phyloP scores from a whole-genome alignment of 1,140 invertebrate genomes.

The Zaprionus lachaisei region DNA sequence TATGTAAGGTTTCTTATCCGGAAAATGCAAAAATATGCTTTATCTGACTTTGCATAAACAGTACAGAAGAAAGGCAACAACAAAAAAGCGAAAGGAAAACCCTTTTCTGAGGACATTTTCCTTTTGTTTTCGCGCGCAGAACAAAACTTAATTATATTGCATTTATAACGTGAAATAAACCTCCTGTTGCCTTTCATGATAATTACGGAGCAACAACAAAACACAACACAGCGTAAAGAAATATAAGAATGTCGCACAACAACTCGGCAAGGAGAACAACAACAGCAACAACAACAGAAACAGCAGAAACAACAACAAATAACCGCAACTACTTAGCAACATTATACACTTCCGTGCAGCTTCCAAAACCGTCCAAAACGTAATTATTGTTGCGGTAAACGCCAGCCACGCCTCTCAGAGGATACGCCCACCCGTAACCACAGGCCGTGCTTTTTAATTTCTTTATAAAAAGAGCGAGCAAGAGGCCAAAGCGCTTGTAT shows the following conservation, averaged over 20 bases:
- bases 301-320: constrained; percentile 45
- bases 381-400: constrained; percentile 81
- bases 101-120: constrained; percentile 15
- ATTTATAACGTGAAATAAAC: constrained; percentile 76
- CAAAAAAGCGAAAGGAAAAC: constrained; percentile 10
- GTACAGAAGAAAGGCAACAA: constrained; percentile 8
- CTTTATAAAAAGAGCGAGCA: constrained; percentile 54
- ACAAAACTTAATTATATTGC: constrained; percentile 75
- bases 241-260: constrained; percentile 27
- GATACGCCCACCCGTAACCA: constrained; percentile 29
- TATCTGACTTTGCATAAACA: constrained; percentile 17
- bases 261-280: constrained; percentile 2
- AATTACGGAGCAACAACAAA: constrained; percentile 61
- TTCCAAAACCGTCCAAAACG: constrained; percentile 69
- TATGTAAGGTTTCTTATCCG: not conserved
- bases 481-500: constrained; percentile 13
- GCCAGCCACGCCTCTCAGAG: constrained; percentile 28
- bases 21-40: constrained; percentile 23
- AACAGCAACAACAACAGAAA: constrained; percentile 38
- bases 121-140: constrained; percentile 35
- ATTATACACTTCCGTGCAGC: constrained; percentile 81
- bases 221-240: constrained; percentile 39
- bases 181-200: constrained; percentile 79
- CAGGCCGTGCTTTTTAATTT: constrained; percentile 75
- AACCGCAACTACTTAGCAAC: constrained; percentile 81